A percentile compares a stretch with the other conserved stretches of the same genome.
Conservation (phyloP, 2,113 vertebrate species). For the Melospiza georgiana region DNA sequence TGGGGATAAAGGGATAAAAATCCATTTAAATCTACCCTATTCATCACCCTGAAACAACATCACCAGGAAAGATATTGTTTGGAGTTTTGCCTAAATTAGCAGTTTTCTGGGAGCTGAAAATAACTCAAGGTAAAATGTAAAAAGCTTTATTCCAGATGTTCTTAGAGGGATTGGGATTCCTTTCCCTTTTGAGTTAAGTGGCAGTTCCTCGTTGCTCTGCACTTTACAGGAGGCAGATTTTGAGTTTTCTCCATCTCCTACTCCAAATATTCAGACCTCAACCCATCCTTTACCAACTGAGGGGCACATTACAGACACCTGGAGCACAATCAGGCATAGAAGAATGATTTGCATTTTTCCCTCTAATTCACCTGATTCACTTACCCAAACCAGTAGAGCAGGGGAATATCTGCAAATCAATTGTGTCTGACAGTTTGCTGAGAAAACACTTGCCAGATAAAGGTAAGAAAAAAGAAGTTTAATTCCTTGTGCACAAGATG, state of each 20-base stretch:
- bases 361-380: background rate
- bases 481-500: background rate
- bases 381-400: background rate
- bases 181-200: background rate
- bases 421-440: background rate
- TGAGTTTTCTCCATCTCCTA: background rate
- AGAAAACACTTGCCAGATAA: background rate
- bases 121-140: background rate
- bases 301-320: background rate
- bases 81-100: background rate
- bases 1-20: background rate
- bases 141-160: background rate
- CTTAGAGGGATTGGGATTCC: background rate
- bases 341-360: background rate
- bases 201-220: background rate
- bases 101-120: background rate
- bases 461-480: background rate
- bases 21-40: background rate
- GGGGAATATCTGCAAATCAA: background rate
- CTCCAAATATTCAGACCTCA: background rate
- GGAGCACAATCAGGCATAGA: background rate
- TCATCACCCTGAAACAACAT: background rate
- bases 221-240: background rate
- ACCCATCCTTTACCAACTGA: fast-evolving
- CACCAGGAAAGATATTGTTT: background rate